These are phyloP conservation scores for Sclerodermus sp. DNA, from an alignment of 2,888 invertebrate species.

Conservation along the genomic window DNA sequence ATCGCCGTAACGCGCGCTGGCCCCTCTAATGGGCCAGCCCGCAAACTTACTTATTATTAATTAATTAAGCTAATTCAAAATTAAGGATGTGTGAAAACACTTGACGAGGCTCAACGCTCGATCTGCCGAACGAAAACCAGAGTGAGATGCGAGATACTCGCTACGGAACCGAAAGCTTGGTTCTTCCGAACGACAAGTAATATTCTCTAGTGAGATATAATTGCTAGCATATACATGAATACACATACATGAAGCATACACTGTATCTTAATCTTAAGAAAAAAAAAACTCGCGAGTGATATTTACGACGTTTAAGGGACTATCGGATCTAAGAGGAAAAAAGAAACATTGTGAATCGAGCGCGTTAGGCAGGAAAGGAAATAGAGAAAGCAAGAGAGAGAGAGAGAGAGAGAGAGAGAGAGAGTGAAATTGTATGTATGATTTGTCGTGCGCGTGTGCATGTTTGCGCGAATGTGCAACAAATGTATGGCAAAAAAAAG, in stretches of 20 bases:
- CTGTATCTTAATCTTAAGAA: background rate
- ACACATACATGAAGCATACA: background rate
- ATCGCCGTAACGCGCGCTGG: conserved; percentile 21
- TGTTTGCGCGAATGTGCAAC: too few relatives aligned
- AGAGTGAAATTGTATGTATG: background rate
- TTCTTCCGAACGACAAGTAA: conserved; percentile 37
- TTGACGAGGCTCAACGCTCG: conserved; percentile 11
- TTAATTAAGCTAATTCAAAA: conserved; percentile 18
- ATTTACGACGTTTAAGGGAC: conserved; percentile 4
- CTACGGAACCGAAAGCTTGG: background rate
- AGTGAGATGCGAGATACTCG: conserved; percentile 1
- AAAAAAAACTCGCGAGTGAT: background rate
- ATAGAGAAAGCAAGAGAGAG: too few relatives aligned
- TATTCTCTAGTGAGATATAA: conserved; percentile 42
- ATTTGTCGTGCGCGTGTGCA: too few relatives aligned
- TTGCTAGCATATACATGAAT: conserved; percentile 1
- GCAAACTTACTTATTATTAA: conserved; percentile 20
- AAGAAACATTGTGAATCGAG: conserved; percentile 17
- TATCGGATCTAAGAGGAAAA: conserved; percentile 17
- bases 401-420: too few relatives aligned
- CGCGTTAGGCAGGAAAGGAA: too few relatives aligned
- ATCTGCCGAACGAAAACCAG: background rate
- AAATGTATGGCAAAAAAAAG: too few relatives aligned
- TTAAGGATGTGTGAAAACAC: conserved; percentile 18
- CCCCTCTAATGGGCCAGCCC: too few relatives aligned